Evolutionary conservation across 2,113 vertebrate species (phyloP), one percentile per base, ranked within the genome.

Genomic region (Eurystomus gularis): DNA sequence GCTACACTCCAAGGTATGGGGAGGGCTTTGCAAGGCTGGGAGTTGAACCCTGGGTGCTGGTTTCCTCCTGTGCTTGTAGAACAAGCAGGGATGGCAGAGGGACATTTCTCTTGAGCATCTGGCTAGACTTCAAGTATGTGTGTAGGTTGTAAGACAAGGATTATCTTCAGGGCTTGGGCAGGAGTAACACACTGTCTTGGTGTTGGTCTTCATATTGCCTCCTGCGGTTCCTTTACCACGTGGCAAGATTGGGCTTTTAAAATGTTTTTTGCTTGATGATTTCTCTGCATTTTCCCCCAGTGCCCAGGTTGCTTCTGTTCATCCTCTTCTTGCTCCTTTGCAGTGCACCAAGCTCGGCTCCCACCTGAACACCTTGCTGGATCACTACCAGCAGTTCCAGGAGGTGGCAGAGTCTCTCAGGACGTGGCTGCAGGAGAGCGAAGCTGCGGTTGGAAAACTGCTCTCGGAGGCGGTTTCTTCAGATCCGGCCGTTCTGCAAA

Each of bases 351-450:
- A 98, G 71, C 96, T 99, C 71, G 99, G 99, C 10, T 97, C 98
- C 64, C 99, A 99, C 84, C 96, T 99, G 91, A 98, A 95, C 31
- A 96, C 97, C 85, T 92, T 99, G 44, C 91, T 99, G 96, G 98
- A 99, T 83, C 98, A 98, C 77, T 99, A 98, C 97, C 99, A 99
- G 97, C 99, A 99, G 94, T 99, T 99, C 97, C 99, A 99, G 97
- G 99, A 98, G 54, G 98, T 98, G 37, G 97, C 98, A 0, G 97
- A 98, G 80, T 98, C 98, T 48, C 97, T 99, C 44, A 96, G 98
- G 94, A 97, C 96, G 4, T 99, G 99, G 99, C 98, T 99, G 89
- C 98, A 97, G 85, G 81, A 98, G 40, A 98, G 99, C 7, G 98
- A 99, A 83, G 94, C 97, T 97, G 97, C 96, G 11, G 95, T 98